Evolutionary conservation across 2,888 invertebrate species (phyloP).

Genomic region (Mechanitis messenoides): DNA sequence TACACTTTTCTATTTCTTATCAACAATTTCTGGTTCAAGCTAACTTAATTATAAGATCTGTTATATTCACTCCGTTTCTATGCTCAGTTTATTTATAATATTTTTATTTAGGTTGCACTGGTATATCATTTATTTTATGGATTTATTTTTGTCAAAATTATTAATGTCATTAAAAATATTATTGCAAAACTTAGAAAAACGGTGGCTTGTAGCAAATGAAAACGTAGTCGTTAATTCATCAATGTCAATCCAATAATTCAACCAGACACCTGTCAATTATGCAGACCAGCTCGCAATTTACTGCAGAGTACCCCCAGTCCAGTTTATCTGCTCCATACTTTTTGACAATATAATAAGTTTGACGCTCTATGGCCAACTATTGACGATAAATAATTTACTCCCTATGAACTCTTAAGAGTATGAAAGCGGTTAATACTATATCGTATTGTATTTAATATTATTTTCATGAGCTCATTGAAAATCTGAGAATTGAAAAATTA

Average conservation of each 20-base stretch:
- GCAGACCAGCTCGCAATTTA: constrained; percentile 31
- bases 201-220: background rate
- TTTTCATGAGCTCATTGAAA: no score
- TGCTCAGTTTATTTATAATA: no score
- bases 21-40: background rate
- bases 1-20: background rate
- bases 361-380: constrained; percentile 11
- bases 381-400: no score
- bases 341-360: constrained; percentile 27
- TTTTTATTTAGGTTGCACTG: no score
- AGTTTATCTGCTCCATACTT: constrained; percentile 24
- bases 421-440: no score
- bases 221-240: background rate
- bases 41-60: background rate
- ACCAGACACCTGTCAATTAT: constrained; percentile 38
- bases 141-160: no score
- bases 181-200: background rate
- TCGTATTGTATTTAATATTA: no score
- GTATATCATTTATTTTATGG: no score
- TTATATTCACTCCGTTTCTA: no score
- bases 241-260: constrained; percentile 15
- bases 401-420: no score
- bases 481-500: no score
- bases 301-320: constrained; percentile 28
- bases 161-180: background rate